A percentile compares a stretch with the other conserved stretches of the same genome.
phyloP scores from a whole-genome alignment of 2,888 invertebrate species.

The Xanthia icteritia region DNA sequence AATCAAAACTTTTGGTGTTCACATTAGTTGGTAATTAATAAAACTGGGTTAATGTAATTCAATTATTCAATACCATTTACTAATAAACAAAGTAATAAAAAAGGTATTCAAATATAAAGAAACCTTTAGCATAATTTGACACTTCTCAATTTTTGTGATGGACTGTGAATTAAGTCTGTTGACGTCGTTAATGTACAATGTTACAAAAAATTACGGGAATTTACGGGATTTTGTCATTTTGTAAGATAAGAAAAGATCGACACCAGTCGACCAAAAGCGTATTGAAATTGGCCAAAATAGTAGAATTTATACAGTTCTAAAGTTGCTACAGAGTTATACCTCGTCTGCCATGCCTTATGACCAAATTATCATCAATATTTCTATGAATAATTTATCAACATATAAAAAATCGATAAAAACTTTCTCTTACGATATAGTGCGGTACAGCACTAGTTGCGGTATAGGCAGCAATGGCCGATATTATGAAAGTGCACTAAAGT shows the following conservation, averaged over 20 bases:
- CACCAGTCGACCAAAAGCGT: neutral
- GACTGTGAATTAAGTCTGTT: neutral
- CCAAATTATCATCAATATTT: neutral
- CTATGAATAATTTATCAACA: slow-evolving; percentile 12
- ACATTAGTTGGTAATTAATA: neutral
- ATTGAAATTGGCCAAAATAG: neutral
- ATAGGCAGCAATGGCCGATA: slow-evolving; percentile 46
- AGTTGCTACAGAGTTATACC: neutral
- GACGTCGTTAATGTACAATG: neutral
- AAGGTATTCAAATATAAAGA: neutral
- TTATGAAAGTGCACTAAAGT: slow-evolving; percentile 66
- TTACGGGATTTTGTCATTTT: neutral
- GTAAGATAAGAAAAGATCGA: neutral
- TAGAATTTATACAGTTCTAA: neutral
- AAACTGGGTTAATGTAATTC: slow-evolving; percentile 40
- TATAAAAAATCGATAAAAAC: slow-evolving; percentile 50
- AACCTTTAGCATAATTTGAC: neutral
- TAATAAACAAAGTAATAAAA: neutral
- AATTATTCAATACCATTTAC: slow-evolving; percentile 9
- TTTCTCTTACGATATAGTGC: slow-evolving; percentile 39
- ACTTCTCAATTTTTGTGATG: neutral
- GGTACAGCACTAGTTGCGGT: slow-evolving; percentile 57
- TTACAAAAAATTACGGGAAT: no score
- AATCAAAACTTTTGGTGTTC: neutral
- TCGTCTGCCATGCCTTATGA: neutral